Conservation (phyloP, 2,888 invertebrate species). For the Aphidoletes aphidimyza region DNA sequence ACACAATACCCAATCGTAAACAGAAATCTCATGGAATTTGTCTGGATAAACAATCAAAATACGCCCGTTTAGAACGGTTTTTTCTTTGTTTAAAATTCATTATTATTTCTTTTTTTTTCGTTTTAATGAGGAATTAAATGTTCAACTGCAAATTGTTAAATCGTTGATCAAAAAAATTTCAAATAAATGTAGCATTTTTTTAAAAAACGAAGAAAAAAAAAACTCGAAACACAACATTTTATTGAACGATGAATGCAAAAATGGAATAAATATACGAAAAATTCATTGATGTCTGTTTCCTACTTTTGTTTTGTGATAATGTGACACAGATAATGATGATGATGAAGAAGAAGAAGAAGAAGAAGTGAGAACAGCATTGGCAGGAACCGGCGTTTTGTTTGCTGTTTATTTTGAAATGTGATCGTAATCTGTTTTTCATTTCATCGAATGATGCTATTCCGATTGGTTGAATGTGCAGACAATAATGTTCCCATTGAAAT, state of each 20-base stretch:
- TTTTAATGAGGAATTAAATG: not conserved
- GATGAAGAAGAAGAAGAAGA: not conserved
- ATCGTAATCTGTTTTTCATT: not conserved
- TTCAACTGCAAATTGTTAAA: not conserved
- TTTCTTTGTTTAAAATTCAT: not conserved
- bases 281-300: slow-evolving; percentile 1
- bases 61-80: not conserved
- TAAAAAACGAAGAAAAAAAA: not conserved
- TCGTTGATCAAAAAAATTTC: slow-evolving; percentile 4
- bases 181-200: not conserved
- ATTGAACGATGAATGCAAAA: not conserved
- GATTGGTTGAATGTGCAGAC: not conserved
- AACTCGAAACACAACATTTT: not conserved
- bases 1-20: not conserved
- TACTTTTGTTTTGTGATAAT: not conserved
- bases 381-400: slow-evolving; percentile 9
- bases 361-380: not conserved
- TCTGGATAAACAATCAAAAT: too few species aligned
- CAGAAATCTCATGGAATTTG: not conserved
- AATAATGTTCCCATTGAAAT: not conserved
- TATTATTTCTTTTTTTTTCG: not conserved
- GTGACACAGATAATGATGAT: not conserved
- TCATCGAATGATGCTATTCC: not conserved
- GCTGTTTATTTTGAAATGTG: not conserved
- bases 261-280: too few species aligned